These are phyloP conservation scores for Macquaria australasica DNA, from an alignment of 2,113 vertebrate genomes.

Conservation along the genomic window DNA sequence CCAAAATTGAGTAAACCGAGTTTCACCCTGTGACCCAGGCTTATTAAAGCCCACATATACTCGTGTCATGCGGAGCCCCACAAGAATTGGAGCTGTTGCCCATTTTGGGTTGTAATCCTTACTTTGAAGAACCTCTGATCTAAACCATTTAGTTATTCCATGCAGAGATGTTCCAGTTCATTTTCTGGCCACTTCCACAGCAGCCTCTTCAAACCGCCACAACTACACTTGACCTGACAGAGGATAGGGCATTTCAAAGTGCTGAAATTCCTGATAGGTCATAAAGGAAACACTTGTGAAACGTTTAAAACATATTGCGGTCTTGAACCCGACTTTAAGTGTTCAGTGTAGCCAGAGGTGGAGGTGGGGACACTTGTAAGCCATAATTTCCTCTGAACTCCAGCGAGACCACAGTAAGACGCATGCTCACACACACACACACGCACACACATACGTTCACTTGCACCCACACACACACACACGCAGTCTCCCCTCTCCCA, in stretches of 20 bases:
- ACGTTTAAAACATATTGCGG: constrained; percentile 56
- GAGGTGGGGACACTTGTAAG: constrained; percentile 69
- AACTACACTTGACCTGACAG: constrained; percentile 52
- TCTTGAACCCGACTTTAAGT: constrained; percentile 60
- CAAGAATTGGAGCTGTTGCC: constrained; percentile 36
- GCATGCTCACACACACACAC: constrained; percentile 9
- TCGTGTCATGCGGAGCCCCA: constrained; percentile 53
- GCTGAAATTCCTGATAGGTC: constrained; percentile 61
- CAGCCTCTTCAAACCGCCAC: constrained; percentile 43
- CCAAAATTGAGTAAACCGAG: constrained; percentile 33
- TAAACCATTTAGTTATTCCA: constrained; percentile 39
- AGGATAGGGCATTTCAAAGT: constrained; percentile 50
- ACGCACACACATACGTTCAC: neutral
- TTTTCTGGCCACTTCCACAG: constrained; percentile 49
- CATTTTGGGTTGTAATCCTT: constrained; percentile 45
- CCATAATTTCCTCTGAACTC: constrained; percentile 70
- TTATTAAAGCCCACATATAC: constrained; percentile 58
- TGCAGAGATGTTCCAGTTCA: constrained; percentile 51
- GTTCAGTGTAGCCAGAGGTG: constrained; percentile 64
- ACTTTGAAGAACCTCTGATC: constrained; percentile 58
- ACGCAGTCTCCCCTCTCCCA: constrained; percentile 26
- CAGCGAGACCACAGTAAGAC: constrained; percentile 57
- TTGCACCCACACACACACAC: constrained; percentile 3
- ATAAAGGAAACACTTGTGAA: constrained; percentile 63
- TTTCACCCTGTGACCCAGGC: constrained; percentile 54